Base-by-base conservation (phyloP, 2,797 vertebrate genomes). In the Pogonophryne albipinna region DNA sequence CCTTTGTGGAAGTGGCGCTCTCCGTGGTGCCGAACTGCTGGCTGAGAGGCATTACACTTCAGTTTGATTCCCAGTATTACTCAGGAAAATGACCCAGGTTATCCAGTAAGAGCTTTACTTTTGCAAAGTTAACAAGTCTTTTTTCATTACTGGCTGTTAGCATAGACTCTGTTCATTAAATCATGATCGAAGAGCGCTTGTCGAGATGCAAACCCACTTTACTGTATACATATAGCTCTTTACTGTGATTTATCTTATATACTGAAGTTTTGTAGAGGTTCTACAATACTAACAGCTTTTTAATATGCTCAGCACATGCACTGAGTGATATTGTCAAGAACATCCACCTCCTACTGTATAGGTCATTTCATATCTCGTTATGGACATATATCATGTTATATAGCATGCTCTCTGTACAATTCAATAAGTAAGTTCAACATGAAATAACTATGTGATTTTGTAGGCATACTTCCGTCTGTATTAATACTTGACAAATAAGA, bases 1-100 rank as follows among this genome's bases (percentile, higher is more conserved):
- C 78, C 42, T 78, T 50, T 52, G 59, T 76, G 67, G 66, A 78
- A 31, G n/a, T 1, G 75, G 13, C 1, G 55, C 85, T 89, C 77
- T 87, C 87, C 64, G 0, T 80, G 88, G 87, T 87, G 79, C 84
- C 85, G 85, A 80, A 78, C 68, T 45, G 2, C 31, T 13, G 70
- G 23, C 38, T 50, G n/a, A 68, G 64, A 14, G 41, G 45, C 53
- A 27, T 0, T 13, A 34, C 38, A 15, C 17, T 58, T 64, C 44
- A 47, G 55, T 52, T 59, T 70, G 20, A 44, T 49, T 11, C 44
- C 55, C 12, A 13, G 16, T 11, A 27, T 51, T 19, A 58, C 10
- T 68, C 20, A 44, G 1, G 10, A 50, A 44, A 51, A 6, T 42
- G 19, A 51, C 13, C 17, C n/a, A 52, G 10, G 31, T 38, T 59